A percentile compares a stretch with the other conserved stretches of the same genome.
phyloP scores from a whole-genome alignment of 2,797 vertebrate genomes.

The Gambusia yucatana region DNA sequence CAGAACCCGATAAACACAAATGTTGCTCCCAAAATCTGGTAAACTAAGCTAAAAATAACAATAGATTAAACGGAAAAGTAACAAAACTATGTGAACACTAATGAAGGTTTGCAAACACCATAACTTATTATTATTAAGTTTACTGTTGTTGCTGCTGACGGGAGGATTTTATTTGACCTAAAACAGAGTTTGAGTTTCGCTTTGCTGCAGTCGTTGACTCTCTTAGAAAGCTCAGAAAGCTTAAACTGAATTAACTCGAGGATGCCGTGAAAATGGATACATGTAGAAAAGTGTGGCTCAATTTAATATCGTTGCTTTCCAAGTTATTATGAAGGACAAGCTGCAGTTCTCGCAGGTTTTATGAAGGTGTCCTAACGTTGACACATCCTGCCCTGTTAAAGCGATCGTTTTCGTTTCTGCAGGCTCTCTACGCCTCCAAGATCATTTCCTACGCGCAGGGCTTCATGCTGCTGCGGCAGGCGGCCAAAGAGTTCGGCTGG shows the following conservation, averaged over 20 bases:
- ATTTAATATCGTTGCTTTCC: background rate
- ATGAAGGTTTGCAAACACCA: background rate
- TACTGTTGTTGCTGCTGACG: background rate
- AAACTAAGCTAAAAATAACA: background rate
- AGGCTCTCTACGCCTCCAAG: slow-evolving; percentile 98
- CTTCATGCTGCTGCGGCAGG: slow-evolving; percentile 96
- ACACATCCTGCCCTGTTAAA: background rate
- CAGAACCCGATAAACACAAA: background rate
- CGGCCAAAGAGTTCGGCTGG: slow-evolving; percentile 93
- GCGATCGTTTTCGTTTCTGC: background rate
- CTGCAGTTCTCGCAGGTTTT: background rate
- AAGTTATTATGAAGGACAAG: background rate
- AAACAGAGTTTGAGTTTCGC: background rate
- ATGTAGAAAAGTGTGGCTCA: background rate
- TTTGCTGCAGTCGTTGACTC: background rate
- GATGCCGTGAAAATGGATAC: background rate
- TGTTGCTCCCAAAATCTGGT: background rate
- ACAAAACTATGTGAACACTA: background rate
- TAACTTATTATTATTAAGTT: background rate
- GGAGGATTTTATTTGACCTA: background rate
- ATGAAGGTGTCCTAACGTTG: background rate
- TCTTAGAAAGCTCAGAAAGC: background rate
- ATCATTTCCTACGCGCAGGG: slow-evolving; percentile 98
- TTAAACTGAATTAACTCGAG: background rate
- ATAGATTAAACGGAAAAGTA: background rate